phyloP scores from a whole-genome alignment of 2,797 vertebrate species.

The Thripadectes ignobilis region DNA sequence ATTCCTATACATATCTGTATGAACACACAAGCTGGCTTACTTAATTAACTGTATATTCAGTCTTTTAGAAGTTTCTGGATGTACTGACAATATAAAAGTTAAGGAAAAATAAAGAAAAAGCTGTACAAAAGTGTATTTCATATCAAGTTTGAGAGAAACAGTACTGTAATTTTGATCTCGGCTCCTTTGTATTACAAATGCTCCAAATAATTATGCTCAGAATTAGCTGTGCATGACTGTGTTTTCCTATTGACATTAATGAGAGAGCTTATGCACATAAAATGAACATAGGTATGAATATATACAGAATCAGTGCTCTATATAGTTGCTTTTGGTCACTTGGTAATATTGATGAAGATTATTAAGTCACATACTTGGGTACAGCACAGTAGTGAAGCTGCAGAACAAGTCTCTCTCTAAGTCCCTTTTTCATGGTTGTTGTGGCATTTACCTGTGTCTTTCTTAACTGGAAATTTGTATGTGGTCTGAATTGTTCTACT shows the following conservation, averaged over 20 bases:
- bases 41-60: not conserved
- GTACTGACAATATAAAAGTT: not conserved
- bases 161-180: not conserved
- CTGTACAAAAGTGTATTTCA: not conserved
- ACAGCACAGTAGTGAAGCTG: not conserved
- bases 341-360: not conserved
- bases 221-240: not conserved
- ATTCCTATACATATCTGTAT: not conserved
- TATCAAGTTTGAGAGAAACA: not conserved
- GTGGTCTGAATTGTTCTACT: not conserved
- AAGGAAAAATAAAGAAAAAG: not conserved
- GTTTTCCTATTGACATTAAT: not conserved
- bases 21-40: not conserved
- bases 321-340: not conserved
- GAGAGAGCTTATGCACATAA: not conserved
- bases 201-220: not conserved
- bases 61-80: not conserved
- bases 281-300: not conserved
- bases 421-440: not conserved
- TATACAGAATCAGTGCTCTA: not conserved
- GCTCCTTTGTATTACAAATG: not conserved
- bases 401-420: not conserved
- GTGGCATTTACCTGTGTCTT: not conserved
- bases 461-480: not conserved
- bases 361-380: not conserved